Conservation (phyloP, 2,113 vertebrate species). For the Petromus typicus region DNA sequence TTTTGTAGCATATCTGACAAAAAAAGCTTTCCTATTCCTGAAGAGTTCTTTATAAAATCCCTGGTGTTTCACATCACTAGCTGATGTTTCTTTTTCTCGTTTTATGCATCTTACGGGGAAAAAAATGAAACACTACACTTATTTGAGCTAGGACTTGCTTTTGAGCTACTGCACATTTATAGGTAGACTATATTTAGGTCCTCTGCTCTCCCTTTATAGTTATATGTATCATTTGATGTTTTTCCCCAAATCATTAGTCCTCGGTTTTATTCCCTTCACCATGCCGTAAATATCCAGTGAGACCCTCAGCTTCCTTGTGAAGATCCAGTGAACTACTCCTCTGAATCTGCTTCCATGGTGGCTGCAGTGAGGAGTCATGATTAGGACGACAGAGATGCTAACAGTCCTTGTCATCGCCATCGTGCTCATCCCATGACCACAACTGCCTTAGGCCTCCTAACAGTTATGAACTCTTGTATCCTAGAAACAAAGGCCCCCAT, state of each 20-base stretch:
- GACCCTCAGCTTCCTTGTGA: slow-evolving; percentile 40
- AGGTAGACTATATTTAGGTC: neutral
- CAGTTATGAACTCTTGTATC: neutral
- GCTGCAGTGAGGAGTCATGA: slow-evolving; percentile 26
- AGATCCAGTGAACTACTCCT: slow-evolving; percentile 35
- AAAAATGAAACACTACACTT: slow-evolving; percentile 42
- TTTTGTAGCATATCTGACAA: neutral
- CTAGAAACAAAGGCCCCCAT: neutral
- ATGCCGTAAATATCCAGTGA: slow-evolving; percentile 56
- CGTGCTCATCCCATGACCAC: neutral
- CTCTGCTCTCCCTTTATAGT: slow-evolving; percentile 46
- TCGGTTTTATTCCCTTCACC: slow-evolving; percentile 56
- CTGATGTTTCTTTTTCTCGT: slow-evolving; percentile 50
- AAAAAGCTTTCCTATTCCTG: neutral
- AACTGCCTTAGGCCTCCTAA: neutral
- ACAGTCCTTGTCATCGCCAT: neutral
- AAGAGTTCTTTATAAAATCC: slow-evolving; percentile 33
- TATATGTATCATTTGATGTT: slow-evolving; percentile 45
- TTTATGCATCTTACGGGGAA: slow-evolving; percentile 18
- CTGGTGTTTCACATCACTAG: slow-evolving; percentile 13
- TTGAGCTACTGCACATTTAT: slow-evolving; percentile 11
- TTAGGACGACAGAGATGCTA: neutral
- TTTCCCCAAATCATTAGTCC: slow-evolving; percentile 57
- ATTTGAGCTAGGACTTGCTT: slow-evolving; percentile 32
- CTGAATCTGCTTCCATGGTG: neutral